Evolutionary conservation across 1,140 invertebrate genomes (phyloP).

Genomic region (Zaprionus nigranus): DNA sequence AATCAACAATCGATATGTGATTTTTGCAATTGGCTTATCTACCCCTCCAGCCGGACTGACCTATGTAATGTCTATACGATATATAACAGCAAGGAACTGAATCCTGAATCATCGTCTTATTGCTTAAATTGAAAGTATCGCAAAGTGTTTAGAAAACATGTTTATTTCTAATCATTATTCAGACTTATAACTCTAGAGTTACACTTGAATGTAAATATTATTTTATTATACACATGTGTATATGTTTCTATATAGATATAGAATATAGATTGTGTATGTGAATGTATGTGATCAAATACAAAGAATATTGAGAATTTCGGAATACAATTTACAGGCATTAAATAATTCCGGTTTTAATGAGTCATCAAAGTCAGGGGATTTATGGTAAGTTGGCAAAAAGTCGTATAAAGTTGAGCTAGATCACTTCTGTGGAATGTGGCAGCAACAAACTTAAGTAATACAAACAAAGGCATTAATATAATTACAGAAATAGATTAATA

Average conservation of each 20-base stretch:
- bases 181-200: conserved; percentile 81
- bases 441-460: conserved; percentile 43
- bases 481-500: conserved; percentile 27
- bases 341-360: conserved; percentile 4
- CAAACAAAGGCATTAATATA: conserved; percentile 33
- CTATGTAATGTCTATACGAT: not conserved
- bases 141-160: conserved; percentile 43
- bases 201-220: conserved; percentile 71
- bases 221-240: conserved; percentile 30
- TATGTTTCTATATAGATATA: conserved; percentile 25
- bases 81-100: too few relatives aligned
- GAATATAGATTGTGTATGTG: conserved; percentile 30
- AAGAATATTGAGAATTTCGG: not conserved
- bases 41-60: not conserved
- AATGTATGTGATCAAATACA: conserved; percentile 30
- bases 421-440: conserved; percentile 61
- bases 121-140: not conserved
- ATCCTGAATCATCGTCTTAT: not conserved
- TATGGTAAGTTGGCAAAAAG: conserved; percentile 15
- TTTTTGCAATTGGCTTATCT: conserved; percentile 1
- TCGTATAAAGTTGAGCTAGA: conserved; percentile 27
- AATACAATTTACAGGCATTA: conserved; percentile 13
- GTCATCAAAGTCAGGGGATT: conserved; percentile 4
- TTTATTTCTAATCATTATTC: conserved; percentile 75
- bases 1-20: conserved; percentile 12